These are phyloP conservation scores for Spilarctia lutea DNA, from an alignment of 2,888 invertebrate genomes.

Conservation along the genomic window DNA sequence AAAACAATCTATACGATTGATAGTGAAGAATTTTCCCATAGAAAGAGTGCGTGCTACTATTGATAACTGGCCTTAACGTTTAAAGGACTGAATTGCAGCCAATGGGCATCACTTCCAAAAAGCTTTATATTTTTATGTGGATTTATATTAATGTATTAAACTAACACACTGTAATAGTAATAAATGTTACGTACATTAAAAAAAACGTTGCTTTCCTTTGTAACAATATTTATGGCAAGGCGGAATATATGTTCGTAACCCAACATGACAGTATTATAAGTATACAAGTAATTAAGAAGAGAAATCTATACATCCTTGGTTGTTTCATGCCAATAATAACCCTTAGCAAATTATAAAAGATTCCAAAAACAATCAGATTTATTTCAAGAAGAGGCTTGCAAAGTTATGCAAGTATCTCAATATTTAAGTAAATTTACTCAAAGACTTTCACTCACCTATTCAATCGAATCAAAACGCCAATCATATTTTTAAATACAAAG, in stretches of 20 bases:
- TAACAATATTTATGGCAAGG: no score
- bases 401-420: background rate
- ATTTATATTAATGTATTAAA: no score
- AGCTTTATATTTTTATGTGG: no score
- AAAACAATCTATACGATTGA: no score
- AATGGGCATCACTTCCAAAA: no score
- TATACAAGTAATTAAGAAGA: background rate
- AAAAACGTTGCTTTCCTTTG: no score
- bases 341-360: background rate
- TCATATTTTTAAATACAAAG: background rate
- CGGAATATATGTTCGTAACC: background rate
- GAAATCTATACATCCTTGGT: background rate
- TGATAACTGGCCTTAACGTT: no score
- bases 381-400: background rate
- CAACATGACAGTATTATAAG: background rate
- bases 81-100: no score
- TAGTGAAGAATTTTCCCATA: no score
- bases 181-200: no score
- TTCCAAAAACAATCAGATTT: background rate
- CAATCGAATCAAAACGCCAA: background rate
- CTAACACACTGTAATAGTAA: no score
- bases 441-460: background rate
- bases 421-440: background rate
- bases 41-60: no score
- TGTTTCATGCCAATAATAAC: background rate